Conservation (phyloP, 2,888 invertebrate genomes). For the Arrhopalites spinosus region DNA sequence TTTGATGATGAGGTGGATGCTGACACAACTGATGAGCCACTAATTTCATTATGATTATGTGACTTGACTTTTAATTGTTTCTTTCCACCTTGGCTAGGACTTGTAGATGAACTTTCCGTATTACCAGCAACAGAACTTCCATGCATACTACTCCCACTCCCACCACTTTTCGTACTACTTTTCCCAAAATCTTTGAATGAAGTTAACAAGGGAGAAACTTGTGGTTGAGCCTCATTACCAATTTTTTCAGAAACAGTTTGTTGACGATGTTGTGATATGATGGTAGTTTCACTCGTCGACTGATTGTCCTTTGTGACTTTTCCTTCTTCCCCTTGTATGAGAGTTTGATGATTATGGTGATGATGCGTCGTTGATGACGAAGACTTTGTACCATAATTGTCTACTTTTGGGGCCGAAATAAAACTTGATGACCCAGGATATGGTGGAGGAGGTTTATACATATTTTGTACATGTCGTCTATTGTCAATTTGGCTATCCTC, state of each 20-base stretch:
- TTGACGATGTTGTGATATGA: not conserved
- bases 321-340: no score
- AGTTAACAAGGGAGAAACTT: slow-evolving; percentile 1
- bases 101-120: not conserved
- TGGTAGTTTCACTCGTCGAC: not conserved
- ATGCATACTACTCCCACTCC: slow-evolving; percentile 17
- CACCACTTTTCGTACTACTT: not conserved
- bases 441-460: slow-evolving; percentile 83
- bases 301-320: not conserved
- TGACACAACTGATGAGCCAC: slow-evolving; percentile 1
- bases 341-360: not conserved
- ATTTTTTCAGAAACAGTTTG: not conserved
- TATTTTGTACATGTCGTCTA: no score
- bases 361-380: not conserved
- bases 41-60: not conserved
- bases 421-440: slow-evolving; percentile 72
- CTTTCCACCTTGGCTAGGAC: not conserved
- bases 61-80: not conserved
- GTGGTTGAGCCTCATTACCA: not conserved
- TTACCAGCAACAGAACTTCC: not conserved
- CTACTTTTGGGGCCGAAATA: not conserved
- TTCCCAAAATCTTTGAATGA: not conserved
- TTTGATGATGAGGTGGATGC: no score
- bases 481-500: slow-evolving; percentile 67
- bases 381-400: not conserved